Evolutionary conservation across 2,113 vertebrate genomes (phyloP).

Genomic region (Oxygymnocypris stewartii): DNA sequence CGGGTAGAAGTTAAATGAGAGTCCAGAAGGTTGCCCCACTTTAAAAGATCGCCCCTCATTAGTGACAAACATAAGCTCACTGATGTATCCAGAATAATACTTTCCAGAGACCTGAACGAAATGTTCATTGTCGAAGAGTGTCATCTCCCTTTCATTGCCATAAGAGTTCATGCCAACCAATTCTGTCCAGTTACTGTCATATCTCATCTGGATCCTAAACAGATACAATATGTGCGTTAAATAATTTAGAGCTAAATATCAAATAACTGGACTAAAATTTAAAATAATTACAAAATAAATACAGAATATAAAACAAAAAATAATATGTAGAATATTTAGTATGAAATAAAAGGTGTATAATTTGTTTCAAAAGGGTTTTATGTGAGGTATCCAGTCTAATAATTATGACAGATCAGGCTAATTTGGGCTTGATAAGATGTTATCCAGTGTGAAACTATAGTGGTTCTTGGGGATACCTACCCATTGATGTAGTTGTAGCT

Average conservation of each 20-base stretch:
- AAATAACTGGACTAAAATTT: too few relatives aligned
- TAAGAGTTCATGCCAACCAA: fast-evolving
- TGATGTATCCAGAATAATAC: conserved; percentile 51
- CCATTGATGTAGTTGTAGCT: background rate
- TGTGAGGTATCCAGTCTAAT: too few relatives aligned
- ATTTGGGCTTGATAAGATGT: too few relatives aligned
- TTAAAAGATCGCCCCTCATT: conserved; percentile 50
- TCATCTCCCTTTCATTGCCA: background rate
- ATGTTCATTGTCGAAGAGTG: conserved; percentile 31
- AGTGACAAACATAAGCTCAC: conserved; percentile 56
- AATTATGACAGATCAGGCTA: too few relatives aligned
- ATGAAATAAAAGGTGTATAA: too few relatives aligned
- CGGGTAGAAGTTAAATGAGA: conserved; percentile 55
- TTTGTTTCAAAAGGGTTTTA: too few relatives aligned
- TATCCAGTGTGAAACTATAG: background rate
- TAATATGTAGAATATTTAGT: too few relatives aligned
- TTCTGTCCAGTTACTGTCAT: conserved; percentile 29
- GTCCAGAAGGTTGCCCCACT: conserved; percentile 45
- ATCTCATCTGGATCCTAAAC: conserved; percentile 53
- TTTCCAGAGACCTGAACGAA: conserved; percentile 63
- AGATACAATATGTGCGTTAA: background rate
- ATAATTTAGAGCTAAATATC: too few relatives aligned
- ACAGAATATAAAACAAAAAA: too few relatives aligned
- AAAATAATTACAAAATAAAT: background rate
- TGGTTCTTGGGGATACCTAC: background rate